Evolutionary conservation across 2,888 invertebrate species (phyloP).

Genomic region (Parapristionchus giblindavisi): DNA sequence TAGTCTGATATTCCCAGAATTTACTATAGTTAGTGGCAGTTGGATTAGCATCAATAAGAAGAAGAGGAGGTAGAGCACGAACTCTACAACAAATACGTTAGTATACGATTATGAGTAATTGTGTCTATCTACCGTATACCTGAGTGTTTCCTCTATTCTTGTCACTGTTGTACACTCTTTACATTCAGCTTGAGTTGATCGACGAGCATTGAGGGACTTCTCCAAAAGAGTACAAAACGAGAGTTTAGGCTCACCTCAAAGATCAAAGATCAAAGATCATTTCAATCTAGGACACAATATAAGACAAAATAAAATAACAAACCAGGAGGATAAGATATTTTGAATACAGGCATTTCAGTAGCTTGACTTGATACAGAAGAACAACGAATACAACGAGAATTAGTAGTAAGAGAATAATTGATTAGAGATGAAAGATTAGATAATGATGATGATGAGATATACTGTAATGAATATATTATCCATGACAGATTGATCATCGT

Average conservation of each 20-base stretch:
- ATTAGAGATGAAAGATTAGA: not conserved
- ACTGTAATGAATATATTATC: not conserved
- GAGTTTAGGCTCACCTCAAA: not conserved
- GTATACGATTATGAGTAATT: too few species aligned
- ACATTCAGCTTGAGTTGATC: conserved; percentile 44
- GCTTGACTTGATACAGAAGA: conserved; percentile 18
- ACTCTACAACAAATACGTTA: conserved; percentile 44
- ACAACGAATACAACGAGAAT: conserved; percentile 30
- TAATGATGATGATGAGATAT: conserved; percentile 3
- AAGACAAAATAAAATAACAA: not conserved
- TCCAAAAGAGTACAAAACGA: conserved; percentile 51
- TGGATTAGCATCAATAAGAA: conserved; percentile 49
- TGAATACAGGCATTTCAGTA: not conserved
- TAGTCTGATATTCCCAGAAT: conserved; percentile 49
- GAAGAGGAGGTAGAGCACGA: conserved; percentile 43
- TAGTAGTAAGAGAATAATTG: conserved; percentile 16
- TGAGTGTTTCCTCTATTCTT: conserved; percentile 45
- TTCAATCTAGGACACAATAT: too few species aligned
- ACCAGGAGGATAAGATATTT: conserved; percentile 12
- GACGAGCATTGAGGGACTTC: conserved; percentile 46
- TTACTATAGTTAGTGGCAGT: conserved; percentile 34
- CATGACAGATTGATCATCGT: too few species aligned
- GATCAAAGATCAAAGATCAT: not conserved
- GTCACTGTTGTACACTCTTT: conserved; percentile 41
- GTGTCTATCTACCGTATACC: too few species aligned